These are phyloP conservation scores for Hippocampus abdominalis DNA, from an alignment of 2,113 vertebrate species.

Conservation along the genomic window DNA sequence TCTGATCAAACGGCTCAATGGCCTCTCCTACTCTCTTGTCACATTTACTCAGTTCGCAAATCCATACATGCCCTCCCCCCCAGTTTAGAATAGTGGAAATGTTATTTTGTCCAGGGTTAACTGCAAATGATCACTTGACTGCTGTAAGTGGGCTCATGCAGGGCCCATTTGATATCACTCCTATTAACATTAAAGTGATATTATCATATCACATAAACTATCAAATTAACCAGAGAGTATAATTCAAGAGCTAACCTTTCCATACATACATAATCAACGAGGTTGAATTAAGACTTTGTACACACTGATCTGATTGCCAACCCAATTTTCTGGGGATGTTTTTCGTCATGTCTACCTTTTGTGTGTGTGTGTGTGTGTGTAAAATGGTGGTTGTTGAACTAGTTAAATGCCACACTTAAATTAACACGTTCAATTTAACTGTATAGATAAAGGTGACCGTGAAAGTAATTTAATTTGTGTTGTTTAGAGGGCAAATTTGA, in stretches of 20 bases:
- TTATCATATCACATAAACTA: neutral
- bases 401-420: neutral
- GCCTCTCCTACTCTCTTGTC: neutral
- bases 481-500: neutral
- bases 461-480: neutral
- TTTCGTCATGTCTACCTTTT: no score
- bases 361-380: no score
- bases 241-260: neutral
- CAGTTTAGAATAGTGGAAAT: neutral
- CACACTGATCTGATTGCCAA: no score
- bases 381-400: neutral
- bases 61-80: neutral
- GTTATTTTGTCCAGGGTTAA: neutral
- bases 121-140: neutral
- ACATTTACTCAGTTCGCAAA: neutral
- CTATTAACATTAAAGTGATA: neutral
- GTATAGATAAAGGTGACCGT: neutral
- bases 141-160: neutral
- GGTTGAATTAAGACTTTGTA: neutral
- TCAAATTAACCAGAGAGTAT: neutral
- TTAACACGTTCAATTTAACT: no score
- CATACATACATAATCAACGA: no score
- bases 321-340: no score
- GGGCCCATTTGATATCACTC: neutral
- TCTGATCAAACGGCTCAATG: constrained; percentile 52